These are phyloP conservation scores for Pseudorectes ferrugineus DNA, from an alignment of 2,113 vertebrate genomes.

Conservation along the genomic window DNA sequence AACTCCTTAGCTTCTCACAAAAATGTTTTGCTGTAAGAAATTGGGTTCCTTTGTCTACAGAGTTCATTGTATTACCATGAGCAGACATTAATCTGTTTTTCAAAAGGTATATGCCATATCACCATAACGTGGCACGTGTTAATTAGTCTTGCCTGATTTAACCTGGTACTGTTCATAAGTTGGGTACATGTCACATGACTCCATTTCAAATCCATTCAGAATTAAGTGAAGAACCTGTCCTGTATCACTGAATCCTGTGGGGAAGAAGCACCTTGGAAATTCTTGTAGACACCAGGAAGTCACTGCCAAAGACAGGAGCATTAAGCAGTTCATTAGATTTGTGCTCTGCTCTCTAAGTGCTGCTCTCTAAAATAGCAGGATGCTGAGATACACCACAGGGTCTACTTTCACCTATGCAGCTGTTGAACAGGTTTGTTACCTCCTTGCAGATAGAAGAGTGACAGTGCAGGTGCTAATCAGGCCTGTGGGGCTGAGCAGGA, in stretches of 20 bases:
- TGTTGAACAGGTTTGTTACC: slow-evolving; percentile 18
- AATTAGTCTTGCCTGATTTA: neutral
- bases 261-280: neutral
- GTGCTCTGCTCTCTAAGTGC: neutral
- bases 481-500: neutral
- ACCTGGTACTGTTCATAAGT: neutral
- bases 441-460: neutral
- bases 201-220: neutral
- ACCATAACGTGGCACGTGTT: neutral
- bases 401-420: neutral
- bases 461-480: slow-evolving; percentile 52
- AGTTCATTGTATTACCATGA: neutral
- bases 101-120: neutral
- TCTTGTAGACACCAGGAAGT: neutral
- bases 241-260: neutral
- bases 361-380: neutral
- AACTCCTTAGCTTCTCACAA: neutral
- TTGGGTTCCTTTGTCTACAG: neutral
- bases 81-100: neutral
- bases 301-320: neutral
- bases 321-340: neutral
- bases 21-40: neutral
- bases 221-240: neutral
- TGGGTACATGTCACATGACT: rapidly evolving
- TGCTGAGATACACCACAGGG: neutral